A percentile compares a stretch with the other conserved stretches of the same genome.
Conservation (phyloP, 1,140 invertebrate species). For the Heliothis subflexa region DNA sequence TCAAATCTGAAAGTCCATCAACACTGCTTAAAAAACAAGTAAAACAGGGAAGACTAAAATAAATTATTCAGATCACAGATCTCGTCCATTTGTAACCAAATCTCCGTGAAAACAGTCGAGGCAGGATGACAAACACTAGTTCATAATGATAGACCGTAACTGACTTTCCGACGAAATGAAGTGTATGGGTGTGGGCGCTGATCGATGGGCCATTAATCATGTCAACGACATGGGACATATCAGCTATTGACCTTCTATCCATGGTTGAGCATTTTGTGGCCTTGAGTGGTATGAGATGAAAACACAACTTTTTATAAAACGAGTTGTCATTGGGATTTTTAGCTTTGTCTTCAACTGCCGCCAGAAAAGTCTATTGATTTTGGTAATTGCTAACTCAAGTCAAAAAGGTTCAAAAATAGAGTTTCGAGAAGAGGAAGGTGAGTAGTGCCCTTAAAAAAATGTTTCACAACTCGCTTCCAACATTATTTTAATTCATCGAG, state of each 20-base stretch:
- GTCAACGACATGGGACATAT: slow-evolving; percentile 19
- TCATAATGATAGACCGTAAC: slow-evolving; percentile 13
- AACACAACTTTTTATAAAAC: no score
- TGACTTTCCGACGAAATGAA: slow-evolving; percentile 32
- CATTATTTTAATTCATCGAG: no score
- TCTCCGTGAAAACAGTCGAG: background rate
- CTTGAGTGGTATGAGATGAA: background rate
- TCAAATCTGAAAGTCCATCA: background rate
- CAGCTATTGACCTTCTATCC: slow-evolving; percentile 21
- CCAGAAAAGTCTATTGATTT: no score
- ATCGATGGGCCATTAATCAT: slow-evolving; percentile 36
- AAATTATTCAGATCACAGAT: background rate
- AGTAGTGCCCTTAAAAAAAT: no score
- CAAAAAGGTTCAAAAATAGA: no score
- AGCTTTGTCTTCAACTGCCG: no score
- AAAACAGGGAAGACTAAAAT: background rate
- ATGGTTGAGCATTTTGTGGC: background rate
- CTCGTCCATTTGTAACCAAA: slow-evolving; percentile 19
- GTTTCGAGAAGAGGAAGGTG: no score
- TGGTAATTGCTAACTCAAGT: no score
- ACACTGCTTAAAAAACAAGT: no score
- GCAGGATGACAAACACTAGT: background rate
- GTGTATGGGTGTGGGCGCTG: slow-evolving; percentile 24
- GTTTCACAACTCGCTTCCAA: no score
- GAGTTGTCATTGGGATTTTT: no score